phyloP scores from a whole-genome alignment of 2,888 invertebrate genomes.

The Lampropteryx suffumata region DNA sequence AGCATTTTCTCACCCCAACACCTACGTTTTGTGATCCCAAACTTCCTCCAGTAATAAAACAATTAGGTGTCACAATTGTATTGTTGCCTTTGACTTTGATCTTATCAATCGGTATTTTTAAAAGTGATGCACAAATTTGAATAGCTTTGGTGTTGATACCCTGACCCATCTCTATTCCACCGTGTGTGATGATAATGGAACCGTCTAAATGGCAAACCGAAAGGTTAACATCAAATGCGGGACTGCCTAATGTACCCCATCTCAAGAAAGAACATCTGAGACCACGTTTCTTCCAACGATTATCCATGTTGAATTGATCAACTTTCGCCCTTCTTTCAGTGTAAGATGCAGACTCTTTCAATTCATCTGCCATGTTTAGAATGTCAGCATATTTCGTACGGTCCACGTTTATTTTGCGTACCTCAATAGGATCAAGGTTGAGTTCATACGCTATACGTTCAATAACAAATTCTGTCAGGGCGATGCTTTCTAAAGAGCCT shows the following conservation, averaged over 20 bases:
- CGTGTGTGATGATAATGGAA: constrained; percentile 84
- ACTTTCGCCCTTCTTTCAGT: constrained; percentile 69
- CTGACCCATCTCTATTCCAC: constrained; percentile 87
- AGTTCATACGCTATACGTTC: constrained; percentile 82
- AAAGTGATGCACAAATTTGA: constrained; percentile 84
- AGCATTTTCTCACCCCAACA: constrained; percentile 76
- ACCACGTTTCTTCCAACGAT: constrained; percentile 88
- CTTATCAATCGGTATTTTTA: constrained; percentile 84
- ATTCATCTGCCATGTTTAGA: constrained; percentile 72
- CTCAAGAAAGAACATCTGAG: constrained; percentile 83
- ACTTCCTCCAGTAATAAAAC: constrained; percentile 85
- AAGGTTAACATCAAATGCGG: constrained; percentile 73
- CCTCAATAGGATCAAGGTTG: constrained; percentile 79
- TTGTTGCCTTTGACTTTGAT: constrained; percentile 85
- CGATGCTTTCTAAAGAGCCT: constrained; percentile 79
- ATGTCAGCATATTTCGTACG: constrained; percentile 42
- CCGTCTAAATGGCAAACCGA: constrained; percentile 84
- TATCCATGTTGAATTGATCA: constrained; percentile 80
- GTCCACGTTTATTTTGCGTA: constrained; percentile 77
- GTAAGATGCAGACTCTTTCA: constrained; percentile 79
- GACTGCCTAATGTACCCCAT: constrained; percentile 69
- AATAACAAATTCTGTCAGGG: constrained; percentile 82
- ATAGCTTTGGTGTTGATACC: constrained; percentile 87
- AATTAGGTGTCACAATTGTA: constrained; percentile 84
- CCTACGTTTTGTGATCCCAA: constrained; percentile 85